Base-by-base conservation (phyloP, 1,140 invertebrate genomes). In the Dinothrombium tinctorium region DNA sequence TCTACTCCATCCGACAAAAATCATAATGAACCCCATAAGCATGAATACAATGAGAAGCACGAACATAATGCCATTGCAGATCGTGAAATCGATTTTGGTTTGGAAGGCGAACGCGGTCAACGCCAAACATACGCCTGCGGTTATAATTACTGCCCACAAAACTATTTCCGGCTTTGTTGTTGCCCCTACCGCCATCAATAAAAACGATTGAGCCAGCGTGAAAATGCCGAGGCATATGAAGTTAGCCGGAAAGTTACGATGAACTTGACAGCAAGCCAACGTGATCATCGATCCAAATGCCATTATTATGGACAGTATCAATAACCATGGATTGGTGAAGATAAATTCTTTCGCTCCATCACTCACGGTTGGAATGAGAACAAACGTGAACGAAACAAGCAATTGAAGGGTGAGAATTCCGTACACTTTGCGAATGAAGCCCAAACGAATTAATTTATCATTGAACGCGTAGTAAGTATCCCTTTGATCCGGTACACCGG, bases 61-160 rank as follows among this genome's bases (percentile, higher is more conserved):
- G 31, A 92, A 71, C 8, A 92, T 58, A 12, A 73, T 58, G 1
- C 77, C 78, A 26, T 39, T 35, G 22, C 31, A 53, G 51, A 36
- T n/a, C 0, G 86, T 94, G 58, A 94, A 92, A 60, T 94, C 87
- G 52, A 50, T 55, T 55, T 83, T 87, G 2, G 84, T 90, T 61
- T 92, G 86, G 57, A 89, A 75, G 14, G 86, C 81, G 14, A 44
- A 47, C 8, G 25, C 6, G 4, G 45, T 48, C 33, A 47, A 15
- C 23, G 11, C 20, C 9, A 46, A 17, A 17, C 32, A 24, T 9
- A 28, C 70, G 0, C 69, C 73, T 2, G 74, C 67, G 20, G 76
- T 81, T 36, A 87, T 72, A 8, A 74, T 76, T 19, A 76, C 72
- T 0, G 82, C 82, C 54, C 81, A 61, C 36, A 84, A 53, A 7